Base-by-base conservation (phyloP, 2,797 vertebrate species). In the Macropus fuliginosus region DNA sequence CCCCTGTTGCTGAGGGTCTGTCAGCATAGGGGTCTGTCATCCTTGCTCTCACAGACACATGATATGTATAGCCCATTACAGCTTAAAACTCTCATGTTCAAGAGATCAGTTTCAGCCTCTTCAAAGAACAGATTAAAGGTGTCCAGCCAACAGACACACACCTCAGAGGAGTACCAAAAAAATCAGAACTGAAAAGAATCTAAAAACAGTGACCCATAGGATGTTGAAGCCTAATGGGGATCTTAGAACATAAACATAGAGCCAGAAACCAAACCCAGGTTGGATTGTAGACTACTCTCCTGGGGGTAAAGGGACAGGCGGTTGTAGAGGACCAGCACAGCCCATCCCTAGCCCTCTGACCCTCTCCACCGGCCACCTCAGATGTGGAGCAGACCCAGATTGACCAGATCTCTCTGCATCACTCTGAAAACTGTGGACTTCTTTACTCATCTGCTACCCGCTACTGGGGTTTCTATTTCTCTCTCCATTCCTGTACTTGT, bases 281-380 rank as follows among this genome's bases (percentile, higher is more conserved):
- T n/a, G 46, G 66, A 6, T 21, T 81, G n/a, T 21, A 6, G n/a
- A 14, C 13, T 13, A 0, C 14, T 40, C 5, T 1, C 16, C 5
- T 40, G 5, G n/a, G 46, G 8, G 6, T 18, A 8, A 24, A 10
- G 40, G 24, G 24, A 0, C 0, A 21, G 21, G 21, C n/a, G 2
- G n/a, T 0, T 0, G 46, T 12, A 50, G 40, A 87, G 40, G 40
- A 50, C 24, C 9, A 50, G 21, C 74, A 4, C 9, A 87, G 74
- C 40, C 40, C 6, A 40, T n/a, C n/a, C 8, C n/a, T 6, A 40
- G 14, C 74, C 40, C 40, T 50, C 74, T 87, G 24, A 27, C 9
- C 3, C 9, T 50, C 40, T 87, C n/a, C 74, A 46, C 74, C 74
- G 50, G 24, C 74, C 74, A 87, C 24, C 40, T 87, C 21, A 50